Conservation (phyloP, 2,888 invertebrate genomes). For the Eueremaeus valkanovi region DNA sequence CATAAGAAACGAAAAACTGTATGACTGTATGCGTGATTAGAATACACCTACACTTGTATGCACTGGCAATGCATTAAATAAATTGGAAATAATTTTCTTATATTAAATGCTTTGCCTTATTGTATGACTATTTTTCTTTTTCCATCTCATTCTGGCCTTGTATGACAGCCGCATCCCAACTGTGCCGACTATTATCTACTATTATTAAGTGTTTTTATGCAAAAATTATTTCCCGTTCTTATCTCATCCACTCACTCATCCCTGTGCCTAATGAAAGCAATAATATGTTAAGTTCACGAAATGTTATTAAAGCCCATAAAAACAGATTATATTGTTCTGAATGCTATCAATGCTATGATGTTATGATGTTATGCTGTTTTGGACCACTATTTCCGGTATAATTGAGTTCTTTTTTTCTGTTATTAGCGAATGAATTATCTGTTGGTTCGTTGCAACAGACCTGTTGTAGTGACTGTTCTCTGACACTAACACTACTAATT, state of each 20-base stretch:
- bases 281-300: slow-evolving; percentile 6
- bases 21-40: slow-evolving; percentile 14
- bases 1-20: background rate
- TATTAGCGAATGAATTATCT: background rate
- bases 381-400: slow-evolving; percentile 30
- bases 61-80: slow-evolving; percentile 11
- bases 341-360: no score
- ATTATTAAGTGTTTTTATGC: slow-evolving; percentile 12
- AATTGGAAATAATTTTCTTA: background rate
- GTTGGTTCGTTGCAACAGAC: background rate
- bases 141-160: background rate
- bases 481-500: background rate
- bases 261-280: background rate
- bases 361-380: background rate
- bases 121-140: background rate
- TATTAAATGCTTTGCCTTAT: background rate
- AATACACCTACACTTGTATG: slow-evolving; percentile 20
- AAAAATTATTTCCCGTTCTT: background rate
- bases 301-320: slow-evolving; percentile 16
- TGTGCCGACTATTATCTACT: background rate
- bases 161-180: background rate
- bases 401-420: background rate
- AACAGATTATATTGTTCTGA: no score
- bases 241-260: background rate
- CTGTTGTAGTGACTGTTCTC: background rate